A percentile compares a stretch with the other conserved stretches of the same genome.
Evolutionary conservation across 1,140 invertebrate genomes (phyloP).

Genomic region (Tetramorium alpestre): DNA sequence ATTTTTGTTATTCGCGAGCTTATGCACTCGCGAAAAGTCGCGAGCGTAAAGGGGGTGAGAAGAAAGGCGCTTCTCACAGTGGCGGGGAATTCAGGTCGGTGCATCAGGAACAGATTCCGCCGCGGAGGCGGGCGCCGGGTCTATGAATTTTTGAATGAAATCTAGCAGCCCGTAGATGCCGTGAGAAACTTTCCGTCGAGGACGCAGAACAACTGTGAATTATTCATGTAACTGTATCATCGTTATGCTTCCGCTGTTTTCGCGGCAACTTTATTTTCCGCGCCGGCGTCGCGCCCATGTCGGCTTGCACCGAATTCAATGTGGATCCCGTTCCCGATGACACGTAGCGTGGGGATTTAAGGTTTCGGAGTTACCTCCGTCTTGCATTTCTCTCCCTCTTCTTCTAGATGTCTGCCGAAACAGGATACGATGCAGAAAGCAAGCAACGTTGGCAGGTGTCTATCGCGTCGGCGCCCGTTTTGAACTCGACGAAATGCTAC

Average conservation of each 20-base stretch:
- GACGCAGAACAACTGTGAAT: conserved; percentile 75
- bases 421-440: conserved; percentile 32
- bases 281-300: conserved; percentile 53
- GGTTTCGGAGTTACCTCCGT: conserved; percentile 36
- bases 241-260: conserved; percentile 74
- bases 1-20: conserved; percentile 39
- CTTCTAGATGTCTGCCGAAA: conserved; percentile 16
- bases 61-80: conserved; percentile 21
- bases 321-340: conserved; percentile 73
- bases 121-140: conserved; percentile 11
- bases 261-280: conserved; percentile 71
- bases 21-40: conserved; percentile 44
- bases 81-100: conserved; percentile 31
- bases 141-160: conserved; percentile 73
- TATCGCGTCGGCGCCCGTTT: conserved; percentile 6
- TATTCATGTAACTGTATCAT: conserved; percentile 81
- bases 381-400: conserved; percentile 26
- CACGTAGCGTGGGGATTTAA: conserved; percentile 60
- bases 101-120: conserved; percentile 62
- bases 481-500: not conserved
- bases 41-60: conserved; percentile 9
- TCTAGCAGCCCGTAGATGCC: conserved; percentile 34
- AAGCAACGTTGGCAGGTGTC: conserved; percentile 12
- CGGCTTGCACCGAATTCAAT: conserved; percentile 78
- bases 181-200: conserved; percentile 53